Evolutionary conservation across 2,888 invertebrate genomes (phyloP).

Genomic region (Sisyra terminalis): DNA sequence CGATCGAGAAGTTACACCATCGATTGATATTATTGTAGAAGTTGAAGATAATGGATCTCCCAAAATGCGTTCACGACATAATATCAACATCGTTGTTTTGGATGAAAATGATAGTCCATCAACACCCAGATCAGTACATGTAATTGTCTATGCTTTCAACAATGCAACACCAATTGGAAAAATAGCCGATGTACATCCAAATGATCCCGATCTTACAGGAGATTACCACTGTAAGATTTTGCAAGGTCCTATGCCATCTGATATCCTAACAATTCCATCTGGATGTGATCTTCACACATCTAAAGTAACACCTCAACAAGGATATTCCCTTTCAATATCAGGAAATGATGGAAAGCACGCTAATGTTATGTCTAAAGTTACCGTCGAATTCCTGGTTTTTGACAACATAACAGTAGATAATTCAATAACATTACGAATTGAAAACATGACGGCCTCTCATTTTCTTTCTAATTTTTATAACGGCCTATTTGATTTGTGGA

Average conservation of each 20-base stretch:
- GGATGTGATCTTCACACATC: slow-evolving; percentile 69
- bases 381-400: slow-evolving; percentile 65
- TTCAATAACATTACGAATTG: slow-evolving; percentile 59
- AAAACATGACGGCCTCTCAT: slow-evolving; percentile 51
- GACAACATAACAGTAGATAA: slow-evolving; percentile 70
- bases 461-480: slow-evolving; percentile 67
- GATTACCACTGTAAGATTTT: slow-evolving; percentile 75
- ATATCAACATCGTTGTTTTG: slow-evolving; percentile 54
- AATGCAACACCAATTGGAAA: slow-evolving; percentile 60
- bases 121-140: slow-evolving; percentile 62
- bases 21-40: slow-evolving; percentile 58
- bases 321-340: slow-evolving; percentile 60
- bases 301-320: slow-evolving; percentile 50
- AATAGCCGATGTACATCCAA: slow-evolving; percentile 82
- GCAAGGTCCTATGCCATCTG: slow-evolving; percentile 39
- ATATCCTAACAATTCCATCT: slow-evolving; percentile 49
- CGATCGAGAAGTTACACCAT: slow-evolving; percentile 67
- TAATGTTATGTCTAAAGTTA: slow-evolving; percentile 74
- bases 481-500: slow-evolving; percentile 52
- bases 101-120: slow-evolving; percentile 90
- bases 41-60: slow-evolving; percentile 81
- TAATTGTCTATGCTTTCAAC: slow-evolving; percentile 62
- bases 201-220: slow-evolving; percentile 80
- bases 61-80: slow-evolving; percentile 64
- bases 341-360: slow-evolving; percentile 83